Base-by-base conservation (phyloP, 2,113 vertebrate genomes). In the Pseudorhombus dupliciocellatus region DNA sequence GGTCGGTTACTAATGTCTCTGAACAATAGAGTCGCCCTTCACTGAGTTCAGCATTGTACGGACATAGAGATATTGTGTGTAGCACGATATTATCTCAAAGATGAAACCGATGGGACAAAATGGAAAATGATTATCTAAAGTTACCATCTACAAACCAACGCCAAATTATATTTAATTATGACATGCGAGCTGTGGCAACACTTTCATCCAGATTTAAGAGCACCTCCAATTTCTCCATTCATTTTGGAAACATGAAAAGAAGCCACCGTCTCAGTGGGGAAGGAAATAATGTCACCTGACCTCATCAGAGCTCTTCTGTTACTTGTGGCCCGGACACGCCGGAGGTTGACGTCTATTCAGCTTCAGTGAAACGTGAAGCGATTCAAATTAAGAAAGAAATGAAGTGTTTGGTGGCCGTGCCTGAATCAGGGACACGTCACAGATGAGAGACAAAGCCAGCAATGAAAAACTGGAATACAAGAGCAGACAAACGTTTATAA, bases 291-390 rank as follows among this genome's bases (percentile, higher is more conserved):
- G 48, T 64, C 14, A 66, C 50, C 34, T 18, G 12, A 28, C 76
- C 58, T 67, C 61, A 21, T 31, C 1, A 9, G 40, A 28, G 16
- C 20, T 40, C 7, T 28, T 58, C 7, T 63, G 67, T 64, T 66
- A 3, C 42, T 44, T 15, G 15, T 50, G 37, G 22, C 10, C 24
- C 50, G 42, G 64, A 61, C 56, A 42, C 12, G 21, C 59, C 21
- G 52, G 7, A 26, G 31, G 68, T 72, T 59, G 57, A 61, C 5
- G 15, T 69, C 63, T 62, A 22, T 53, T 66, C 53, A 53, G 54
- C 51, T n/a, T 56, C 11, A 68, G 6, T 67, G 56, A 73, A 72
- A 81, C 64, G 48, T 65, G 57, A 79, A 66, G 61, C 69, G 34
- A 54, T 78, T 73, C 16, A 42, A 52, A 70, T 37, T 4, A 50